Evolutionary conservation across 2,888 invertebrate species (phyloP).

Genomic region (Caenorhabditis sp.): DNA sequence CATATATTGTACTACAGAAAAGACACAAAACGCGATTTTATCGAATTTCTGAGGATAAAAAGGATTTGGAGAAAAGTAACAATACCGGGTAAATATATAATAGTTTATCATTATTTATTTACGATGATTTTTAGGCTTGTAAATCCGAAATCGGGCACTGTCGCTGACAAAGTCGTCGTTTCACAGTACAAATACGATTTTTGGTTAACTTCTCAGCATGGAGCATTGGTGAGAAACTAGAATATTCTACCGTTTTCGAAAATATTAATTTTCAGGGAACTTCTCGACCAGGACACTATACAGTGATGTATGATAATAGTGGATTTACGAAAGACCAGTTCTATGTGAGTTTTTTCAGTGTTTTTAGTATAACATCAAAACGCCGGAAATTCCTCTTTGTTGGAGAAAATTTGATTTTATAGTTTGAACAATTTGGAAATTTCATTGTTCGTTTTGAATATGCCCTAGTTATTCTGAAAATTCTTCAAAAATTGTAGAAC

Average conservation of each 20-base stretch:
- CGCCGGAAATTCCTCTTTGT: no score
- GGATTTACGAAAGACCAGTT: constrained; percentile 97
- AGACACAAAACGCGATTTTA: constrained; percentile 46
- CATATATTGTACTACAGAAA: constrained; percentile 56
- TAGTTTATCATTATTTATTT: no score
- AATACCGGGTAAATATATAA: neutral
- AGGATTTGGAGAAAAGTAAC: neutral
- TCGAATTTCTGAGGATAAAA: neutral
- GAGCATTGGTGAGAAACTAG: constrained; percentile 17
- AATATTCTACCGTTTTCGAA: neutral
- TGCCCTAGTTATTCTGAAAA: no score
- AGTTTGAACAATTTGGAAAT: no score
- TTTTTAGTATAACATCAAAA: no score
- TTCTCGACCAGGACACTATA: constrained; percentile 97
- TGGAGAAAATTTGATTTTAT: neutral
- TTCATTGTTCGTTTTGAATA: no score
- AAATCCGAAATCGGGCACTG: constrained; percentile 47
- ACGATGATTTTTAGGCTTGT: constrained; percentile 4
- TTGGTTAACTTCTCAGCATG: constrained; percentile 82
- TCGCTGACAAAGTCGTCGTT: constrained; percentile 32
- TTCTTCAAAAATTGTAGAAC: neutral
- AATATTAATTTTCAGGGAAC: constrained; percentile 78
- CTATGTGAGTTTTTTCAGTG: constrained; percentile 76
- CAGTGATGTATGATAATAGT: constrained; percentile 99
- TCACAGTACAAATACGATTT: constrained; percentile 82